Evolutionary conservation across 2,113 vertebrate species (phyloP), one percentile per base, ranked within the genome.

Genomic region (Pachypanchax playfairii): DNA sequence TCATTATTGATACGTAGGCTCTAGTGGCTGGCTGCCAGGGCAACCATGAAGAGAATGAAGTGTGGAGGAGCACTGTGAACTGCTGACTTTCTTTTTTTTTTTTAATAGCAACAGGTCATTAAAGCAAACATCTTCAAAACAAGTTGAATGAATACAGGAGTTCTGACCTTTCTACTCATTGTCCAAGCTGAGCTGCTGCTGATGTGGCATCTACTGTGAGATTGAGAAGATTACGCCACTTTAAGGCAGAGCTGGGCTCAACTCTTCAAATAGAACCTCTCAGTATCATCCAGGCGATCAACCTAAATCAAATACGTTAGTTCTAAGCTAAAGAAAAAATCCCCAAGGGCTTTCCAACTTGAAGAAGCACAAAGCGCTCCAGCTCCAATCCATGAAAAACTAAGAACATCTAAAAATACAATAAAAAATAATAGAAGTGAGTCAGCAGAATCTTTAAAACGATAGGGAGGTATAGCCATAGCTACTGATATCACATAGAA

Each of bases 1-100:
- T 90, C 90, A 92, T 91, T 91, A 93, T 88, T 83, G 91, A 91
- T 89, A 91, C 78, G 53, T 80, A 86, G 80, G 70, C 61, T 41
- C 46, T 50, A 56, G 60, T 91, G 90, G 90, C 82, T 44, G 41
- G 13, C 44, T 7, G 83, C 90, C 89, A 90, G 77, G 62, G 85
- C 60, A 43, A 73, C 82, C 79, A 73, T 65, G 70, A 81, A 68
- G 80, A 77, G 69, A 76, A 85, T 82, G 81, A 84, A 68, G 65
- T 61, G 42, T 41, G 60, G 59, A 73, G 53, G 62, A 80, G 58
- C 54, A 53, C 25, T 64, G 53, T 55, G 62, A 82, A 67, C 78
- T 73, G 69, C 63, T 41, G 70, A 71, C 59, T 62, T 53, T 51
- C 26, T 25, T 56, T 62, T 38, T 53, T 53, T 28, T 39, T 28